These are phyloP conservation scores for Nomada fabriciana DNA, from an alignment of 2,888 invertebrate genomes.

Conservation along the genomic window DNA sequence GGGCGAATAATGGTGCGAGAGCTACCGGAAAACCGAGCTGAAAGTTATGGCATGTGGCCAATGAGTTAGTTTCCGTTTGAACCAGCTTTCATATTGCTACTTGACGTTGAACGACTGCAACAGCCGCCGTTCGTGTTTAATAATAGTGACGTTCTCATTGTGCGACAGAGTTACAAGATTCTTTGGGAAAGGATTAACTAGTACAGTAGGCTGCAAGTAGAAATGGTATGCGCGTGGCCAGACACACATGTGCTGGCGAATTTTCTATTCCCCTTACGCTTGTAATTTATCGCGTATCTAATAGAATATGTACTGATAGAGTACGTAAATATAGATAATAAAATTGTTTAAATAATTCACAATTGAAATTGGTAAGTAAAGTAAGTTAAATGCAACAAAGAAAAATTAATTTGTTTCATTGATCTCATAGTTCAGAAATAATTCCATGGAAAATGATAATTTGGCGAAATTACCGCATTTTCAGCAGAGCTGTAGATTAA, in stretches of 20 bases:
- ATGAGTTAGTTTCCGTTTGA: constrained; percentile 23
- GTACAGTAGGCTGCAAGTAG: neutral
- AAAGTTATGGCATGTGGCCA: constrained; percentile 41
- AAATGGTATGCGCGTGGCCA: neutral
- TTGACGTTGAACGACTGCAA: neutral
- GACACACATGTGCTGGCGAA: neutral
- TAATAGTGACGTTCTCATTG: neutral
- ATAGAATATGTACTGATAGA: no score
- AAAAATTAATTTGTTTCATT: no score
- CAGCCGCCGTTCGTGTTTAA: constrained; percentile 3
- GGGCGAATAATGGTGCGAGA: constrained; percentile 21
- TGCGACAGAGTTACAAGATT: neutral
- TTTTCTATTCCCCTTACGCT: no score
- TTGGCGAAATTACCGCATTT: no score
- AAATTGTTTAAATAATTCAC: no score
- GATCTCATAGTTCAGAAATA: no score
- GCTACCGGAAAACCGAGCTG: constrained; percentile 9
- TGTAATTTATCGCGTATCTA: no score
- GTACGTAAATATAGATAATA: no score
- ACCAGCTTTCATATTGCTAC: constrained; percentile 4
- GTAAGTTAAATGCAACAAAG: no score
- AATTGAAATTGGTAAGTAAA: no score
- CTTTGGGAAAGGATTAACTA: neutral
- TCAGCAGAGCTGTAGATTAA: neutral
- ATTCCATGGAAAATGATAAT: no score